These are phyloP conservation scores for Ancistrus triradiatus DNA, from an alignment of 2,113 vertebrate species.

Conservation along the genomic window DNA sequence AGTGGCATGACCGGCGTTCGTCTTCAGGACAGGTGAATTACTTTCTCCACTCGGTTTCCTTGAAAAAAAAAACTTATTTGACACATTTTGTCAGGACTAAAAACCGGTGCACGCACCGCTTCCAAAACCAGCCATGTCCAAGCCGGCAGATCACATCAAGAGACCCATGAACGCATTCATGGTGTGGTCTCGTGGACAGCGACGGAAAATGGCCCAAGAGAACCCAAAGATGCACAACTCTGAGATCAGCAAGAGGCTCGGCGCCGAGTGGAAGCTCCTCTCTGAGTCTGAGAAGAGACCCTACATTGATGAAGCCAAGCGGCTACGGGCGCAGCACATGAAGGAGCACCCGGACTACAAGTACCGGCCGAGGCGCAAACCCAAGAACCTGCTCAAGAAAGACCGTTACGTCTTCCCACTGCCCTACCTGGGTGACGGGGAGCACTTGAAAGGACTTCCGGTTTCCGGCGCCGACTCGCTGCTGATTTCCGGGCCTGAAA, in stretches of 20 bases:
- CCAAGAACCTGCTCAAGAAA: constrained; percentile 99
- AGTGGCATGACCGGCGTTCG: constrained; percentile 80
- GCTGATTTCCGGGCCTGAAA: constrained; percentile 81
- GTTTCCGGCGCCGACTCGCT: constrained; percentile 90
- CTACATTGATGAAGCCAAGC: constrained; percentile 97
- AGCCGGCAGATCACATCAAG: constrained; percentile 97
- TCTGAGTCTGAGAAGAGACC: constrained; percentile 97
- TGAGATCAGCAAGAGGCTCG: constrained; percentile 96
- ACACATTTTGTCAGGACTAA: constrained; percentile 44
- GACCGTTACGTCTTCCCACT: constrained; percentile 99
- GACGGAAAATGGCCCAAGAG: constrained; percentile 99
- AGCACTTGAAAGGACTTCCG: constrained; percentile 93
- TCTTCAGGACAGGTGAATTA: constrained; percentile 66
- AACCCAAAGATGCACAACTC: constrained; percentile 99
- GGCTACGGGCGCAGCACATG: constrained; percentile 97
- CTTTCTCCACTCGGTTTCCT: constrained; percentile 38
- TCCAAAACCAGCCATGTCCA: constrained; percentile 77
- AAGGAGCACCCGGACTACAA: constrained; percentile 99
- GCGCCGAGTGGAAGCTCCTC: constrained; percentile 96
- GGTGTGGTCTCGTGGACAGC: constrained; percentile 97
- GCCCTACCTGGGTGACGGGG: constrained; percentile 97
- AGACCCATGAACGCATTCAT: constrained; percentile 99
- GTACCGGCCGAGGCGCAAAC: constrained; percentile 95
- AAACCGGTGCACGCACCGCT: constrained; percentile 27
- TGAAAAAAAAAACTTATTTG: constrained; percentile 58